Evolutionary conservation across 2,888 invertebrate genomes (phyloP).

Genomic region (Noctua janthina): DNA sequence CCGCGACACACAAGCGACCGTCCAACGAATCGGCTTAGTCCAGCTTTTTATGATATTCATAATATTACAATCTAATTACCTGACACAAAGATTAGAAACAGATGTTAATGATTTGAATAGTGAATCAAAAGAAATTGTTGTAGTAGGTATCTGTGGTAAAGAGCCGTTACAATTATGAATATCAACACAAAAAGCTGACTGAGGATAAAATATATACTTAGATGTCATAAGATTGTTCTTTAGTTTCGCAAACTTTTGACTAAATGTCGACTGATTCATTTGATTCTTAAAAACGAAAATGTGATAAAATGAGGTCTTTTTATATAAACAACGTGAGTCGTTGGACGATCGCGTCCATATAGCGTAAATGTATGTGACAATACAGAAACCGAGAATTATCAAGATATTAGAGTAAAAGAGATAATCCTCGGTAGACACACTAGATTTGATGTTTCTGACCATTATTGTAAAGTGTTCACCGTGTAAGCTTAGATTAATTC

Average conservation of each 20-base stretch:
- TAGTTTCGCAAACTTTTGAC: constrained; percentile 47
- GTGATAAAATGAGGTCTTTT: constrained; percentile 46
- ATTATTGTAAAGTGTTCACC: constrained; percentile 88
- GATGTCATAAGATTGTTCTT: constrained; percentile 47
- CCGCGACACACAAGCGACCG: constrained; percentile 83
- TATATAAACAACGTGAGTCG: constrained; percentile 75
- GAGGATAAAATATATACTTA: constrained; percentile 53
- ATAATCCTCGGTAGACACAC: constrained; percentile 81
- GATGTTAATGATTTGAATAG: neutral
- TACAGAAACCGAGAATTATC: constrained; percentile 80
- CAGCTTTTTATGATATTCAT: constrained; percentile 55
- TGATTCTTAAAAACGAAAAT: constrained; percentile 12
- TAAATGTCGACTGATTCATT: constrained; percentile 32
- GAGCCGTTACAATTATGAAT: constrained; percentile 43
- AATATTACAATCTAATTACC: constrained; percentile 15
- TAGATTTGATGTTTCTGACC: constrained; percentile 87
- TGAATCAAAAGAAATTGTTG: too few relatives aligned
- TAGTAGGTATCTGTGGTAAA: neutral
- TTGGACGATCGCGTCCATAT: constrained; percentile 90
- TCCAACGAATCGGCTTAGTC: constrained; percentile 84
- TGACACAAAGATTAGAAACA: neutral
- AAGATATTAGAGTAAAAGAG: constrained; percentile 60
- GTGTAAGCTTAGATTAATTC: constrained; percentile 88
- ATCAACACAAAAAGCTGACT: constrained; percentile 43
- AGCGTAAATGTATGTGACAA: constrained; percentile 81